phyloP scores from a whole-genome alignment of 2,888 invertebrate species.

The Harmothoe impar region DNA sequence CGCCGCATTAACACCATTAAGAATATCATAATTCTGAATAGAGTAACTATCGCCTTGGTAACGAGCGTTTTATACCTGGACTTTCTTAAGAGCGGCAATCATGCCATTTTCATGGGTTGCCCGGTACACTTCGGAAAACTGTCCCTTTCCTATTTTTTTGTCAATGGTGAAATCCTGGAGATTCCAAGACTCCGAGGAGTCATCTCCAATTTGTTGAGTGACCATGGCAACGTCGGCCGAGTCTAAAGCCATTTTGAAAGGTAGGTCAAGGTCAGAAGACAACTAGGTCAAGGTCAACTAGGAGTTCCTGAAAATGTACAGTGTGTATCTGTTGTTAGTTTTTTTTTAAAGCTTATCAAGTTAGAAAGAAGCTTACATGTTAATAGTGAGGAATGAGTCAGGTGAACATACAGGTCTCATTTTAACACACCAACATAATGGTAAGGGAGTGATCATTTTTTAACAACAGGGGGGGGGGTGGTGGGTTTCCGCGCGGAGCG shows the following conservation, averaged over 20 bases:
- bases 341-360: not conserved
- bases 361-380: not conserved
- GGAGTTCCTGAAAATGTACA: slow-evolving; percentile 44
- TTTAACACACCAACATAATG: too few species aligned
- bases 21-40: too few species aligned
- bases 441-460: too few species aligned
- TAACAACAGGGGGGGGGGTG: too few species aligned
- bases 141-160: slow-evolving; percentile 87
- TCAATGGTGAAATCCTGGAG: slow-evolving; percentile 85
- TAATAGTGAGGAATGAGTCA: not conserved
- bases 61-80: slow-evolving; percentile 83
- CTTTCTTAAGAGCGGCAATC: slow-evolving; percentile 86
- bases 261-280: slow-evolving; percentile 1
- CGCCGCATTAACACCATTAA: too few species aligned
- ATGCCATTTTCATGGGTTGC: slow-evolving; percentile 84
- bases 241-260: slow-evolving; percentile 1
- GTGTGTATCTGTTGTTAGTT: not conserved
- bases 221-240: slow-evolving; percentile 8
- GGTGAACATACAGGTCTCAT: not conserved
- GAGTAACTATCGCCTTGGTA: too few species aligned
- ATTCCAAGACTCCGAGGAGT: not conserved
- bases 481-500: too few species aligned
- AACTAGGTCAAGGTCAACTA: slow-evolving; percentile 47
- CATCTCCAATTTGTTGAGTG: not conserved
- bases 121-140: slow-evolving; percentile 86